phyloP scores from a whole-genome alignment of 2,113 vertebrate species.

The Brachionichthys hirsutus region DNA sequence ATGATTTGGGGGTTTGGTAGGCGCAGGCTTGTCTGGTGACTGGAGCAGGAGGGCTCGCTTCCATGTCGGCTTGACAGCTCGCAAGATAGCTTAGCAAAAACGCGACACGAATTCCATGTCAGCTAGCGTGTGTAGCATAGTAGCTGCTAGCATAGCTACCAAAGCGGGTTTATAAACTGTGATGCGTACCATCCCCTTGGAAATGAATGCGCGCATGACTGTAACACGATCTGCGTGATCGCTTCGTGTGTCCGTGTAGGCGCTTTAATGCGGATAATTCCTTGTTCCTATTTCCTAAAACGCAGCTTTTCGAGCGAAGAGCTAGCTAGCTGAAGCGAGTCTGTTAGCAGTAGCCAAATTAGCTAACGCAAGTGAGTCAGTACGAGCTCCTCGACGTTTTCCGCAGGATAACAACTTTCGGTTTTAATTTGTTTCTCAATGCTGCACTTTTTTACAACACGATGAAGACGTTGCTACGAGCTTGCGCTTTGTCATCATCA shows the following conservation, averaged over 20 bases:
- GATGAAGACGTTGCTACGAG: background rate
- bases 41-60: background rate
- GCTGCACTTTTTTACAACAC: background rate
- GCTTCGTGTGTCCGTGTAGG: background rate
- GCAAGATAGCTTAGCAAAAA: conserved; percentile 45
- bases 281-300: too few relatives aligned
- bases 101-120: conserved; percentile 31
- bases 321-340: conserved; percentile 39
- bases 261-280: background rate
- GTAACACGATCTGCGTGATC: accelerated
- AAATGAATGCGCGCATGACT: background rate
- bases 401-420: background rate
- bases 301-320: too few relatives aligned
- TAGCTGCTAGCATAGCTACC: conserved; percentile 52
- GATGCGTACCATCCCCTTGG: background rate
- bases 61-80: conserved; percentile 58
- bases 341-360: conserved; percentile 33
- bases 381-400: conserved; percentile 19
- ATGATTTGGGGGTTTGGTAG: background rate
- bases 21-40: conserved; percentile 4
- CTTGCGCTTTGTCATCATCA: conserved; percentile 47
- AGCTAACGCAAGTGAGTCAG: conserved; percentile 31
- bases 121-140: conserved; percentile 43
- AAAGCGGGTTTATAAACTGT: background rate
- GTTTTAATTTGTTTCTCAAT: background rate